Conservation (phyloP, 2,113 vertebrate species). For the Phalacrocorax brasilianus region DNA sequence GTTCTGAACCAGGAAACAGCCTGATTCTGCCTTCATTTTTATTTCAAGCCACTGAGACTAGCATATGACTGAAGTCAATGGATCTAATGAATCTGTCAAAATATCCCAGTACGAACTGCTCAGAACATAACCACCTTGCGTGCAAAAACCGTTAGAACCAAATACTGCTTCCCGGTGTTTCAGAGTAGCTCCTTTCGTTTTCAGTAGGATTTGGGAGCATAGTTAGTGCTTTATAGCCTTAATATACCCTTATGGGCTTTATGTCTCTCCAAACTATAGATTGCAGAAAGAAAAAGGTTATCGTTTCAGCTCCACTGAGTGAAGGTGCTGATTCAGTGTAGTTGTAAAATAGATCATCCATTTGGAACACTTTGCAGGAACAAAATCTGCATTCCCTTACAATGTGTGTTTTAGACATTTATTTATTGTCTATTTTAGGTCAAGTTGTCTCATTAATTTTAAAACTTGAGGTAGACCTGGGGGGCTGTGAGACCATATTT, state of each 20-base stretch:
- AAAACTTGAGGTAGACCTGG: neutral
- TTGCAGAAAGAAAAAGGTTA: neutral
- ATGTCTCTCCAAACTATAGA: neutral
- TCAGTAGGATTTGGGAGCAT: neutral
- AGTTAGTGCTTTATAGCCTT: neutral
- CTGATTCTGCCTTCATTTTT: slow-evolving; percentile 25
- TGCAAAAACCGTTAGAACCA: neutral
- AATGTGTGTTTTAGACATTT: neutral
- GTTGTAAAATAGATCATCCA: neutral
- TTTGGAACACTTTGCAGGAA: neutral
- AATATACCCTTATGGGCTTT: neutral
- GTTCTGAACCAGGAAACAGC: slow-evolving; percentile 2
- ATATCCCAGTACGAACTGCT: neutral
- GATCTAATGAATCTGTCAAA: slow-evolving; percentile 38
- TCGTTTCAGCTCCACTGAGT: neutral
- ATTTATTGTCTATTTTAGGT: neutral
- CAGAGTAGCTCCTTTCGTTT: neutral
- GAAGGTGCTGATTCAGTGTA: neutral
- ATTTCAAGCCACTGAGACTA: neutral
- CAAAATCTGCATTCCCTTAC: neutral
- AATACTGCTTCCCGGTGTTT: neutral
- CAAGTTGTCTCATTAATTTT: neutral
- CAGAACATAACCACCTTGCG: neutral
- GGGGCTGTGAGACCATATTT: neutral
- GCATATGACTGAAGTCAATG: neutral